These are phyloP conservation scores for Pachyuromys duprasi DNA, from an alignment of 2,797 vertebrate species.

Conservation along the genomic window DNA sequence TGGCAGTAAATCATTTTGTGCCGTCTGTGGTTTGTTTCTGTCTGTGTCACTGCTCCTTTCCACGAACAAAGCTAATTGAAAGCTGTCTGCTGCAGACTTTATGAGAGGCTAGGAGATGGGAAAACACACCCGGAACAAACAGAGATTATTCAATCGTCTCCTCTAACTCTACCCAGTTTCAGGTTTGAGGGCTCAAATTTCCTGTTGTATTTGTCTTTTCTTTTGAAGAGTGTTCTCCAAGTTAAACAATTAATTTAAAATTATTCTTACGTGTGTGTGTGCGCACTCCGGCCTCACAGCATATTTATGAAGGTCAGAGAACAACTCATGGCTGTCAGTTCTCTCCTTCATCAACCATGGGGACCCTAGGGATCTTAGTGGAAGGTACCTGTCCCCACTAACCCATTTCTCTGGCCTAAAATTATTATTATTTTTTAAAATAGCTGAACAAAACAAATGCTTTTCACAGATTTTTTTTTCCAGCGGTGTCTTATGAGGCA, in stretches of 20 bases:
- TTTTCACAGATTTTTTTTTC: constrained; percentile 45
- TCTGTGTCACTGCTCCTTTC: constrained; percentile 56
- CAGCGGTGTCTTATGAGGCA: not conserved
- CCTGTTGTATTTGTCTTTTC: not conserved
- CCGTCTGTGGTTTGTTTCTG: constrained; percentile 75
- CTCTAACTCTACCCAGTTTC: constrained; percentile 38
- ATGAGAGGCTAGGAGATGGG: constrained; percentile 18
- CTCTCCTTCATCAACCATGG: not conserved
- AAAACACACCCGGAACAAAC: constrained; percentile 27
- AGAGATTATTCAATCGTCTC: constrained; percentile 42
- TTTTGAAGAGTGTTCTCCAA: not conserved
- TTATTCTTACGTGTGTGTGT: not conserved
- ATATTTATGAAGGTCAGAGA: not conserved
- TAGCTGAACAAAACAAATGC: not conserved
- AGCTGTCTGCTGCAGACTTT: constrained; percentile 51
- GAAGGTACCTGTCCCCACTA: not conserved
- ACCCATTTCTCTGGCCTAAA: not conserved
- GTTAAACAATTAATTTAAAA: not conserved
- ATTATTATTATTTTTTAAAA: not conserved
- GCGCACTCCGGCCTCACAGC: not conserved
- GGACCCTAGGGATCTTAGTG: not conserved
- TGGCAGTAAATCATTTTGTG: constrained; percentile 71
- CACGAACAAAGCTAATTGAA: constrained; percentile 72
- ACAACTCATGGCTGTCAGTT: not conserved
- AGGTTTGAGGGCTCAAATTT: constrained; percentile 14